phyloP scores from a whole-genome alignment of 2,113 vertebrate species.

The Rhinolophus ferrumequinum region DNA sequence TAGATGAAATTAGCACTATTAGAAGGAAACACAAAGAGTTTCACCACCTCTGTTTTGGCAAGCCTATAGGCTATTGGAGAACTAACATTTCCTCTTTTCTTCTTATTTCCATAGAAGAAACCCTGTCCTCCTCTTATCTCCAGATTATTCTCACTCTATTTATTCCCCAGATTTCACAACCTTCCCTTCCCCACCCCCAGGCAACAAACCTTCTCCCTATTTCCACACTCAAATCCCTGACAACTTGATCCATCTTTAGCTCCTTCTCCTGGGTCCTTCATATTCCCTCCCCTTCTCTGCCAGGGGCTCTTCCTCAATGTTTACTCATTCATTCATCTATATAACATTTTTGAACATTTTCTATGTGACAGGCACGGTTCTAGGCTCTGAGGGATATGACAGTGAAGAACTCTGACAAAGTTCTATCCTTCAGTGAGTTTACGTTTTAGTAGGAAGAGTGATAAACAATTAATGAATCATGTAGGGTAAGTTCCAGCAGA shows the following conservation, averaged over 20 bases:
- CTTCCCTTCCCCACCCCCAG: too few species aligned
- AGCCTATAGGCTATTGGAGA: not conserved
- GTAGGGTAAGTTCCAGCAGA: not conserved
- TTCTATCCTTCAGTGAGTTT: not conserved
- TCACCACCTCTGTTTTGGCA: not conserved
- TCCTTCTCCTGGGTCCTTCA: not conserved
- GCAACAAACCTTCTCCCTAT: not conserved
- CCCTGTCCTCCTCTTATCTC: not conserved
- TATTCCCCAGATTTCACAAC: not conserved
- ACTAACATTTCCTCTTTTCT: not conserved
- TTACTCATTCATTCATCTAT: not conserved
- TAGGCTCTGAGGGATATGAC: not conserved
- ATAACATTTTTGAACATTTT: not conserved
- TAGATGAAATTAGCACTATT: not conserved
- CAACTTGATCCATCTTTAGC: not conserved
- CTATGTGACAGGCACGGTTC: not conserved
- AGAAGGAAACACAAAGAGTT: not conserved
- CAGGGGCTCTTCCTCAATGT: not conserved
- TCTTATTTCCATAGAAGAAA: not conserved
- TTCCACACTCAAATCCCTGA: not conserved
- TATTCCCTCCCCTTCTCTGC: not conserved
- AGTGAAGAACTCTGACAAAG: not conserved
- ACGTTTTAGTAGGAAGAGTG: not conserved
- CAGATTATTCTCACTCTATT: not conserved
- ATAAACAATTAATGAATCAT: not conserved